Evolutionary conservation across 2,888 invertebrate species (phyloP).

Genomic region (Apotomis betuletana): DNA sequence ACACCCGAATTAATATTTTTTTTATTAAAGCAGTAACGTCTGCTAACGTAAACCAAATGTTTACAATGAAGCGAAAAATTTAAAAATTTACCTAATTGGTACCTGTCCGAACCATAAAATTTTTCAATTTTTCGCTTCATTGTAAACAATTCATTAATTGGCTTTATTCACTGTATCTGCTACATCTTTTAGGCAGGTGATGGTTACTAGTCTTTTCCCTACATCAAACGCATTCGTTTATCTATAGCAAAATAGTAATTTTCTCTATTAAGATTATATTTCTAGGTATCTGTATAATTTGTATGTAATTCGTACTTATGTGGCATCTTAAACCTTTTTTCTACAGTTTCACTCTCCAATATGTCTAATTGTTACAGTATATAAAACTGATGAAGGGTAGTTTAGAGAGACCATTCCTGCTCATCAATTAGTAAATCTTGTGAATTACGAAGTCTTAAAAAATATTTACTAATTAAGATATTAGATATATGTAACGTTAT

Average conservation of each 20-base stretch:
- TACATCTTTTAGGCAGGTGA: not conserved
- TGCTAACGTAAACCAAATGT: too few relatives aligned
- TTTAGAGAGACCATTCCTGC: constrained; percentile 1
- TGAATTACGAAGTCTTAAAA: constrained; percentile 18
- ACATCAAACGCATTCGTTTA: not conserved
- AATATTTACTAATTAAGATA: constrained; percentile 29
- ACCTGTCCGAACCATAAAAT: too few relatives aligned
- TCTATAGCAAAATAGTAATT: constrained; percentile 7
- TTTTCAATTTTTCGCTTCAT: too few relatives aligned
- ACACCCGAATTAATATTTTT: too few relatives aligned
- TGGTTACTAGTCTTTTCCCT: not conserved
- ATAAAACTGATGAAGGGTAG: constrained; percentile 17
- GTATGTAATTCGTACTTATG: not conserved
- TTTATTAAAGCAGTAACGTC: too few relatives aligned
- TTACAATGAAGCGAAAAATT: too few relatives aligned
- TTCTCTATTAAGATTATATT: constrained; percentile 21
- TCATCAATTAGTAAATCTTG: constrained; percentile 22
- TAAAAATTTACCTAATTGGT: too few relatives aligned
- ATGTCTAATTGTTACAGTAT: not conserved
- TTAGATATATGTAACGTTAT: constrained; percentile 33
- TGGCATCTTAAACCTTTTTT: not conserved
- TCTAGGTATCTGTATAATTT: constrained; percentile 22
- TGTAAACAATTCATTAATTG: too few relatives aligned
- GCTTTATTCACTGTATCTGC: too few relatives aligned
- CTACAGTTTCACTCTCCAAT: not conserved